Percentiles rank a stretch among this genome's conserved stretches.
These are phyloP conservation scores for Drosophila sechellia DNA, from an alignment of 1,140 invertebrate genomes.

Conservation along the genomic window DNA sequence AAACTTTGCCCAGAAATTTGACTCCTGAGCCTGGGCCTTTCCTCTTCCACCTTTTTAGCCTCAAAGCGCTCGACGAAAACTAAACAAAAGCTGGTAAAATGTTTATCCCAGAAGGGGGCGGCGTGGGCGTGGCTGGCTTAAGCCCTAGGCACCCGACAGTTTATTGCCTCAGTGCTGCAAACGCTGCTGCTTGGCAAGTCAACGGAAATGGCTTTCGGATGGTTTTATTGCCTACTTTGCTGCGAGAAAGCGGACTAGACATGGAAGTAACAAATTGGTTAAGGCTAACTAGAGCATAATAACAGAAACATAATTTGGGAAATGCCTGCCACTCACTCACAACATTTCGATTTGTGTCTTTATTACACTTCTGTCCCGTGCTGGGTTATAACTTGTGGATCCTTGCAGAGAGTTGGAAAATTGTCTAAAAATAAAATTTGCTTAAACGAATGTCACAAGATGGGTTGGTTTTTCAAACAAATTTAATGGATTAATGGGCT, in stretches of 20 bases:
- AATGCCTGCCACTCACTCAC: not conserved
- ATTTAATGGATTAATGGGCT: too few species aligned
- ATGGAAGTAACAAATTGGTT: constrained; percentile 35
- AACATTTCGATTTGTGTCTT: not conserved
- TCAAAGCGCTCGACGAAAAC: constrained; percentile 28
- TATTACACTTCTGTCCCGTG: not conserved
- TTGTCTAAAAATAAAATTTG: not conserved
- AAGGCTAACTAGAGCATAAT: constrained; percentile 45
- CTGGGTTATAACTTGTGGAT: not conserved
- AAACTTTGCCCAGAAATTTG: constrained; percentile 31
- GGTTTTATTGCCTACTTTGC: constrained; percentile 37
- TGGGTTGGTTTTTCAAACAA: too few species aligned
- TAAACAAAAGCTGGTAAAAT: constrained; percentile 45
- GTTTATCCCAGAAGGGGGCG: constrained; percentile 23
- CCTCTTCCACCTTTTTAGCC: not conserved
- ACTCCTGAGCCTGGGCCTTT: not conserved
- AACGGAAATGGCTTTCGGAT: constrained; percentile 45
- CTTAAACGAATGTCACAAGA: too few species aligned
- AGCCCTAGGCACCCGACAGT: constrained; percentile 18
- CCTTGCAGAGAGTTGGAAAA: not conserved
- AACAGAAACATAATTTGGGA: constrained; percentile 36
- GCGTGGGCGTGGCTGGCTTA: constrained; percentile 13
- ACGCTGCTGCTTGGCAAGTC: constrained; percentile 16
- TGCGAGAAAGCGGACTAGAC: not conserved
- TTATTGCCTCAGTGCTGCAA: constrained; percentile 30